Evolutionary conservation across 2,888 invertebrate genomes (phyloP).

Genomic region (Drosophila kanekoi): DNA sequence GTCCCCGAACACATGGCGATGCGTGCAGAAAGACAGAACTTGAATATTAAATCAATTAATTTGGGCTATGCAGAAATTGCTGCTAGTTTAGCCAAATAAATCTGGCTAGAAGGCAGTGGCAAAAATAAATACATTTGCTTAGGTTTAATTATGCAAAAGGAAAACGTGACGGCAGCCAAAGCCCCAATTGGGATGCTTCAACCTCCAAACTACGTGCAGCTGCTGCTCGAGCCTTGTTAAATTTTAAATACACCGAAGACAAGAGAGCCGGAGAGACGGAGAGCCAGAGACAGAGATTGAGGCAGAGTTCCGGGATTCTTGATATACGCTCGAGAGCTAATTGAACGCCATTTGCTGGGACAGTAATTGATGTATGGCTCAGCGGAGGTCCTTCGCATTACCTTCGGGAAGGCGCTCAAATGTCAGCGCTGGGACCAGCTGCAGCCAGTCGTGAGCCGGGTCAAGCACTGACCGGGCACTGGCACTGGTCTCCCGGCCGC

Average conservation of each 20-base stretch:
- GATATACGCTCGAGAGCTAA: constrained; percentile 57
- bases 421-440: constrained; percentile 38
- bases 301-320: constrained; percentile 1
- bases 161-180: constrained; percentile 61
- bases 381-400: constrained; percentile 25
- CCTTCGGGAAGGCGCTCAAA: constrained; percentile 34
- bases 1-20: constrained; percentile 5
- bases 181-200: constrained; percentile 10
- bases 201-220: constrained; percentile 34
- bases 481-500: not conserved
- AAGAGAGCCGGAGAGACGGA: no score
- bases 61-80: constrained; percentile 3
- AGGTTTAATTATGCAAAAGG: constrained; percentile 70
- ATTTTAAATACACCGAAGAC: constrained; percentile 59
- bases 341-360: constrained; percentile 76
- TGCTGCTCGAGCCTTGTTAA: constrained; percentile 52
- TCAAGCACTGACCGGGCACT: not conserved
- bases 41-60: constrained; percentile 59
- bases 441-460: constrained; percentile 1
- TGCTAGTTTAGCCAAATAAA: constrained; percentile 25
- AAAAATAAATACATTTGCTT: constrained; percentile 30
- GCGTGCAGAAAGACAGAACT: not conserved
- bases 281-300: not conserved
- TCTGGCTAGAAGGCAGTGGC: constrained; percentile 10
- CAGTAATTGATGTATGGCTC: constrained; percentile 77